phyloP scores from a whole-genome alignment of 2,797 vertebrate species.

The Stomatorhinus walkeri region DNA sequence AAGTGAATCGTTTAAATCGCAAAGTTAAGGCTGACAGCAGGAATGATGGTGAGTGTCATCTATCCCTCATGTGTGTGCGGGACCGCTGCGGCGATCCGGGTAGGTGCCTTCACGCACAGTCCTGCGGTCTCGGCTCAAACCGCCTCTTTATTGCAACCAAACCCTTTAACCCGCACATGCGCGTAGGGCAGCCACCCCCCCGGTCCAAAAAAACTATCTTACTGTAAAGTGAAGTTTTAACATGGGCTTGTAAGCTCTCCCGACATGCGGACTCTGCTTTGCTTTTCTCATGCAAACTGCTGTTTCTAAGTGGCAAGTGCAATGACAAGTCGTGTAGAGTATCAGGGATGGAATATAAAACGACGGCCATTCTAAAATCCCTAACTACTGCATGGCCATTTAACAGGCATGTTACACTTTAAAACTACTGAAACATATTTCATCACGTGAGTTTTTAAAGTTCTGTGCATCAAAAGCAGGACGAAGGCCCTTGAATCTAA shows the following conservation, averaged over 20 bases:
- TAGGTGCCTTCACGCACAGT: constrained; percentile 34
- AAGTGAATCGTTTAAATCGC: constrained; percentile 21
- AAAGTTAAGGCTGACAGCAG: constrained; percentile 38
- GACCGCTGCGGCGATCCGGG: background rate
- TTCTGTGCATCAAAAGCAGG: background rate
- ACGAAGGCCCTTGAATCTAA: background rate
- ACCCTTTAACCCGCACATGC: constrained; percentile 53
- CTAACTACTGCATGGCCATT: background rate
- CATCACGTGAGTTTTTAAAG: background rate
- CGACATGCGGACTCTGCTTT: background rate
- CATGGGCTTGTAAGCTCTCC: background rate
- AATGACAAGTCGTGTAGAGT: background rate
- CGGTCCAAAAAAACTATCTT: constrained; percentile 9
- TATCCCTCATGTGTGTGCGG: background rate
- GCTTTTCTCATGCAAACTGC: constrained; percentile 2
- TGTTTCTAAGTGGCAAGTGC: constrained; percentile 12
- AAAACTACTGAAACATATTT: background rate
- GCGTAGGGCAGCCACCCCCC: constrained; percentile 56
- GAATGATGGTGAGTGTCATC: constrained; percentile 31
- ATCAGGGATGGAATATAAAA: background rate
- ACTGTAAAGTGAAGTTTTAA: constrained; percentile 28
- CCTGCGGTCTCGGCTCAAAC: constrained; percentile 63
- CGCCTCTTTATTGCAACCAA: constrained; percentile 81
- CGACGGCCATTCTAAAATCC: background rate
- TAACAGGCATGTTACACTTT: background rate